Evolutionary conservation across 2,888 invertebrate genomes (phyloP).

Genomic region (Epicampocera succincta): DNA sequence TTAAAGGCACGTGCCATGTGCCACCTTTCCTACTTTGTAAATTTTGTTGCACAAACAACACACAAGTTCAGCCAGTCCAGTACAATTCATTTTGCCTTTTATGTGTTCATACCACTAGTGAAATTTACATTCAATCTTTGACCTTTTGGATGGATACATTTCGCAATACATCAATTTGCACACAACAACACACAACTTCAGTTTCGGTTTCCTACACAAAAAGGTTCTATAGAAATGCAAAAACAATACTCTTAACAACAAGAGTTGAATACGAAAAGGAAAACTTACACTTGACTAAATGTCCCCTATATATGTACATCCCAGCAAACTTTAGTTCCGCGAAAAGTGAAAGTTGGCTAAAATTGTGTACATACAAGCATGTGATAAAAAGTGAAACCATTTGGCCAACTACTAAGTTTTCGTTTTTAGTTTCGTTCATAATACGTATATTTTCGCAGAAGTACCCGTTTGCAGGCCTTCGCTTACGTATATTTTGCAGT

Average conservation of each 20-base stretch:
- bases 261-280: neutral
- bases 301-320: too few relatives aligned
- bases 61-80: neutral
- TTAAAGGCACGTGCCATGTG: constrained; percentile 38
- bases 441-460: too few relatives aligned
- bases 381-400: too few relatives aligned
- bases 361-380: too few relatives aligned
- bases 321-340: too few relatives aligned
- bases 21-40: constrained; percentile 6
- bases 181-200: constrained; percentile 26
- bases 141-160: constrained; percentile 23
- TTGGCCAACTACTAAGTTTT: too few relatives aligned
- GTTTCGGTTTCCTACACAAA: constrained; percentile 10
- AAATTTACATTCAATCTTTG: constrained; percentile 45
- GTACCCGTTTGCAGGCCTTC: too few relatives aligned
- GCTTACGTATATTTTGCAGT: too few relatives aligned
- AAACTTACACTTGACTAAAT: too few relatives aligned
- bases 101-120: neutral
- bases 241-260: constrained; percentile 16
- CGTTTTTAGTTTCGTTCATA: too few relatives aligned
- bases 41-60: neutral
- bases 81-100: neutral
- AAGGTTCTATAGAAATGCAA: constrained; percentile 1
- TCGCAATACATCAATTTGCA: constrained; percentile 43
- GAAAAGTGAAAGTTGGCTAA: too few relatives aligned